Percentiles rank a stretch among this genome's conserved stretches.
Conservation (phyloP, 2,888 invertebrate genomes). For the Spodoptera picta region DNA sequence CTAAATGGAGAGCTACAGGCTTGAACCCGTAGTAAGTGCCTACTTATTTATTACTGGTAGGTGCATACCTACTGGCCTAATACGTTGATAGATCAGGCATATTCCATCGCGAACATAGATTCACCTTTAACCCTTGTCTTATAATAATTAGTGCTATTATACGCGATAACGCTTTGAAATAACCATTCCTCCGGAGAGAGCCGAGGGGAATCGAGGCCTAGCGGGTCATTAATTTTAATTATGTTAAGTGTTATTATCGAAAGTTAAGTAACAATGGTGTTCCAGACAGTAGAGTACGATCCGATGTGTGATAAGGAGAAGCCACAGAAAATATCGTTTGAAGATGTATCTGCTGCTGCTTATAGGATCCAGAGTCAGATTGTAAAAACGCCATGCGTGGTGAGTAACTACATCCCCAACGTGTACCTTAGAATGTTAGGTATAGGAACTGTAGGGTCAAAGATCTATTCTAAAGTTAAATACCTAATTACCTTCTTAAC, state of each 20-base stretch:
- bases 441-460: too few relatives aligned
- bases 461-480: too few relatives aligned
- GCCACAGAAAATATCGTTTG: constrained; percentile 93
- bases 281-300: constrained; percentile 83
- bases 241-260: constrained; percentile 33
- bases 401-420: constrained; percentile 75
- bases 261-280: constrained; percentile 71
- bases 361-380: constrained; percentile 95
- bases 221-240: constrained; percentile 24
- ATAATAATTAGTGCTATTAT: constrained; percentile 49
- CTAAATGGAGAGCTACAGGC: constrained; percentile 68
- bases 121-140: constrained; percentile 64
- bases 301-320: constrained; percentile 91
- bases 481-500: too few relatives aligned
- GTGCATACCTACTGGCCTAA: constrained; percentile 29
- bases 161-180: constrained; percentile 40
- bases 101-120: constrained; percentile 45
- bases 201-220: constrained; percentile 40
- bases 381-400: constrained; percentile 95
- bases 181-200: constrained; percentile 56
- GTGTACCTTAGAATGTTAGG: neutral
- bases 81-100: constrained; percentile 35
- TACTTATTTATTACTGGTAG: constrained; percentile 16
- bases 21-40: constrained; percentile 63
- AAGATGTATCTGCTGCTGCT: constrained; percentile 96